Evolutionary conservation across 2,113 vertebrate species (phyloP).

Genomic region (Sturnira hondurensis): DNA sequence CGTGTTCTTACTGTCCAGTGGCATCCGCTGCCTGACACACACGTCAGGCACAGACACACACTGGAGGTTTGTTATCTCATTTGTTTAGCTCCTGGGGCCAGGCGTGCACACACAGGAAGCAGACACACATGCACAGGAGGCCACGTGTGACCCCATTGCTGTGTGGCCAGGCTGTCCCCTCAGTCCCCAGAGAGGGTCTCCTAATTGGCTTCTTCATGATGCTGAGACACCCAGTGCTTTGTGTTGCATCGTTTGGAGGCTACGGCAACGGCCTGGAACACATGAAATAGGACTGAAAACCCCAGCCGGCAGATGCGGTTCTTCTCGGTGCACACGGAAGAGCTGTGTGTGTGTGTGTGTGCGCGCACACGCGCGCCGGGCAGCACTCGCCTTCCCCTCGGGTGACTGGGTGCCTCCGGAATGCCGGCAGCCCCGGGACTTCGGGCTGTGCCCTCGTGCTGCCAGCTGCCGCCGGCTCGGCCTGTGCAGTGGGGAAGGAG

Average conservation of each 20-base stretch:
- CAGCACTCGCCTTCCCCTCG: not conserved
- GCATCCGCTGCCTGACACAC: not conserved
- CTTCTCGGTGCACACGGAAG: not conserved
- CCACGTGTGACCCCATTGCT: not conserved
- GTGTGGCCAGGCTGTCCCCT: not conserved
- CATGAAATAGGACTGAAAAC: not conserved
- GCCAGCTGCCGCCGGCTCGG: too few species aligned
- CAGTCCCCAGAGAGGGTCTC: not conserved
- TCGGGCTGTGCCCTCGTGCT: too few species aligned
- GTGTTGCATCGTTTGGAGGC: not conserved
- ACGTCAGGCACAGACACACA: not conserved
- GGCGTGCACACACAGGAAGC: too few species aligned
- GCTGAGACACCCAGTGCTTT: not conserved
- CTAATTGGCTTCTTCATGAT: not conserved
- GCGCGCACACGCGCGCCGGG: too few species aligned
- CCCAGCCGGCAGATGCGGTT: not conserved
- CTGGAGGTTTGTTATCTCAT: not conserved
- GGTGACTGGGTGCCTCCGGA: not conserved
- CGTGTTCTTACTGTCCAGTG: not conserved
- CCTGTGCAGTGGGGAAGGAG: too few species aligned
- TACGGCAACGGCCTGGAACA: not conserved
- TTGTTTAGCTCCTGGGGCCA: not conserved
- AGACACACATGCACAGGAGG: too few species aligned
- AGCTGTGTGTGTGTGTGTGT: not conserved
- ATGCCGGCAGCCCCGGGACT: too few species aligned